Evolutionary conservation across 37 sponge, comb jelly and placozoan species (phyloP).

Genomic region (Tethya wilhelma): DNA sequence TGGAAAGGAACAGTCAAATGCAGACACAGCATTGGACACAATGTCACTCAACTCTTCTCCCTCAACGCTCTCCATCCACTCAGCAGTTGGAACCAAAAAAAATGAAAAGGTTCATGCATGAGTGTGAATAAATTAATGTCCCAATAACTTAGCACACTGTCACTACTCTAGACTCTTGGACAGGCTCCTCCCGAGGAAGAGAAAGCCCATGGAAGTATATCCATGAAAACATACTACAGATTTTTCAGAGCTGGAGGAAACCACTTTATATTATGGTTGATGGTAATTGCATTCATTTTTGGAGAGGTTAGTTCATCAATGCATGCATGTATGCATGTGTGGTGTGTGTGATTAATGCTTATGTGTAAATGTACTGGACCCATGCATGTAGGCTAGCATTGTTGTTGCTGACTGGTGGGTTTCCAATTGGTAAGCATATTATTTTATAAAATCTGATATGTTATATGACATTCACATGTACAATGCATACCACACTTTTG

Average conservation of each 20-base stretch:
- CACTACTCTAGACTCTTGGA: too few species aligned
- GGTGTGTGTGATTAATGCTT: neutral
- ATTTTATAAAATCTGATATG: neutral
- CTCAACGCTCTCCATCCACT: neutral
- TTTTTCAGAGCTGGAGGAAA: conserved; percentile 66
- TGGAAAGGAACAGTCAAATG: neutral
- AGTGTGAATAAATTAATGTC: too few species aligned
- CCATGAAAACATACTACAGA: conserved; percentile 56
- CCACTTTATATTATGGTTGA: neutral
- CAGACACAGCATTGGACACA: neutral
- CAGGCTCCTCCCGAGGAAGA: conserved; percentile 55
- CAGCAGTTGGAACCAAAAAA: too few species aligned
- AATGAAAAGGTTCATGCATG: too few species aligned
- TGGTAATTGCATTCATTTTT: conserved; percentile 34
- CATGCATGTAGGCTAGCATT: conserved; percentile 40
- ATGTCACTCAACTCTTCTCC: neutral
- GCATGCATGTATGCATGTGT: conserved; percentile 3
- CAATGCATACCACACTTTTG: neutral
- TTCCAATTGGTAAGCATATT: conserved; percentile 61
- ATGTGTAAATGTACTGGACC: neutral
- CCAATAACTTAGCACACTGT: too few species aligned
- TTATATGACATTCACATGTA: neutral
- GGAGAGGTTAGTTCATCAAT: conserved; percentile 53
- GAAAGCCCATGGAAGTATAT: conserved; percentile 45
- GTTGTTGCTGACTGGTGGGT: conserved; percentile 77